Conservation (phyloP, 1,140 invertebrate species). For the Aphelenchoides fujianensis region DNA sequence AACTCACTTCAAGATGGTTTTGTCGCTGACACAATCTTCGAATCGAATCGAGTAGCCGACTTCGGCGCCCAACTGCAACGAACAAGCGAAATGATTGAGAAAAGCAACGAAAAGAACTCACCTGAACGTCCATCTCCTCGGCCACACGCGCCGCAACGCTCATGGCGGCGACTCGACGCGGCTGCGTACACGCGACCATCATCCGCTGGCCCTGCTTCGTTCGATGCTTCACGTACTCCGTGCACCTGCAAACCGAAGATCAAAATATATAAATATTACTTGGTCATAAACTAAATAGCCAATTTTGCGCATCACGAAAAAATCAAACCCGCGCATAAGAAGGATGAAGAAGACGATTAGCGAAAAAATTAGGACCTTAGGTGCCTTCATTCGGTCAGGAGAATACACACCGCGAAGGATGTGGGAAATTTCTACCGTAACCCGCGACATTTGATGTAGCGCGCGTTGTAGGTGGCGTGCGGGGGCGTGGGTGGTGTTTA, state of each 20-base stretch:
- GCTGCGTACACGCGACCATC: constrained; percentile 94
- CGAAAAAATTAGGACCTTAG: no score
- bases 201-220: constrained; percentile 64
- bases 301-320: no score
- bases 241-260: no score
- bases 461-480: constrained; percentile 67
- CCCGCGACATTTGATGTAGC: no score
- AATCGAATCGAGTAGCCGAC: constrained; percentile 99
- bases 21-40: constrained; percentile 93
- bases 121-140: constrained; percentile 94
- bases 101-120: constrained; percentile 27
- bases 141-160: constrained; percentile 94
- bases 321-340: no score
- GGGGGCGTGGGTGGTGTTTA: no score
- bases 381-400: no score
- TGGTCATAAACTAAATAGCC: no score
- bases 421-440: no score
- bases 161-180: constrained; percentile 95
- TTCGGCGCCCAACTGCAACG: constrained; percentile 82
- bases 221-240: constrained; percentile 74
- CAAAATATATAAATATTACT: no score
- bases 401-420: no score
- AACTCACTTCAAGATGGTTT: constrained; percentile 77
- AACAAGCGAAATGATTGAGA: constrained; percentile 25
- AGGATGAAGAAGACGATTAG: no score